phyloP scores from a whole-genome alignment of 2,888 invertebrate genomes.

The Argyresthia albistria region DNA sequence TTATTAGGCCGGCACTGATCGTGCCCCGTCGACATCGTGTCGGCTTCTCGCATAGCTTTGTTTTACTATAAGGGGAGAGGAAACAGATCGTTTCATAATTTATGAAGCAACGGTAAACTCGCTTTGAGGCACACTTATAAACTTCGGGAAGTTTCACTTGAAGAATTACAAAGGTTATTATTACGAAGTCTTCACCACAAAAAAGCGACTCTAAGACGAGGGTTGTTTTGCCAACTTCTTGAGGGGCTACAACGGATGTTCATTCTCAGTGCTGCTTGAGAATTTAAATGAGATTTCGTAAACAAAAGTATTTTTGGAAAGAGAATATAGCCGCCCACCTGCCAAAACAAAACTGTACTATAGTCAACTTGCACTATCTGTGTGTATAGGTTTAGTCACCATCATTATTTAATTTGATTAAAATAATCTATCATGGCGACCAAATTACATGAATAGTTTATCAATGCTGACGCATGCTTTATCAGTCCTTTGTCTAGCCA shows the following conservation, averaged over 20 bases:
- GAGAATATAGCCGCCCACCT: no score
- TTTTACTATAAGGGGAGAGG: constrained; percentile 10
- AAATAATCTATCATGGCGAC: no score
- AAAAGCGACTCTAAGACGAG: constrained; percentile 24
- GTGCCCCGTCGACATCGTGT: neutral
- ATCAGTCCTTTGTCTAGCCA: no score
- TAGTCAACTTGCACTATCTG: no score
- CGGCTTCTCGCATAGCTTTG: neutral
- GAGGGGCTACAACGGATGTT: constrained; percentile 23
- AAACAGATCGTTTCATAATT: constrained; percentile 28
- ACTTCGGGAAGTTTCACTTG: constrained; percentile 36
- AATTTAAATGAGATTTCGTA: constrained; percentile 13
- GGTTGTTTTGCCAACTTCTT: constrained; percentile 34
- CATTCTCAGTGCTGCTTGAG: constrained; percentile 16
- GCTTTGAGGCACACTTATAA: constrained; percentile 33
- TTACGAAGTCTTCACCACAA: constrained; percentile 34
- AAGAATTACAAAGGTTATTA: constrained; percentile 49
- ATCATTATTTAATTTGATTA: no score
- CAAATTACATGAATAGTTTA: no score
- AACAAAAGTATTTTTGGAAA: neutral
- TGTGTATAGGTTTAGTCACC: no score
- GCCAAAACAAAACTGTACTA: no score
- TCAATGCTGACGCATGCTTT: no score
- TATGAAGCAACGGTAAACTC: constrained; percentile 27
- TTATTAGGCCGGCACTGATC: neutral